These are phyloP conservation scores for Pandemis heparana DNA, from an alignment of 2,888 invertebrate species.

Conservation along the genomic window DNA sequence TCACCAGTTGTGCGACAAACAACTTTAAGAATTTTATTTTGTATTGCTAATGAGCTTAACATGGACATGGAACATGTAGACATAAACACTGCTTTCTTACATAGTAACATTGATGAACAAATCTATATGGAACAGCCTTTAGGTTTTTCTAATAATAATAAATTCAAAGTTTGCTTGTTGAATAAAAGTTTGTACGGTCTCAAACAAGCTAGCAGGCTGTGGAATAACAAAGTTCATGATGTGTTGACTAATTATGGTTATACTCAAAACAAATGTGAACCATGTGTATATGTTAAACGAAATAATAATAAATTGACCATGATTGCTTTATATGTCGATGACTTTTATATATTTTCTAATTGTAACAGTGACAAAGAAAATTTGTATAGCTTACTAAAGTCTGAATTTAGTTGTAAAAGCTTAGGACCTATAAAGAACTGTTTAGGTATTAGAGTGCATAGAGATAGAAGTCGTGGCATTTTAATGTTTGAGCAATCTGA, in stretches of 20 bases:
- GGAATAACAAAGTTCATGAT: slow-evolving; percentile 45
- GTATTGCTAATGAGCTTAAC: slow-evolving; percentile 1
- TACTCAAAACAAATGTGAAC: slow-evolving; percentile 42
- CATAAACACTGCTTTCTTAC: slow-evolving; percentile 46
- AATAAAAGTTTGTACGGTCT: slow-evolving; percentile 48
- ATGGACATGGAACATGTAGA: slow-evolving; percentile 46
- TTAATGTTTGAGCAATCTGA: slow-evolving; percentile 21
- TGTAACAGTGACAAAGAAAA: slow-evolving; percentile 8
- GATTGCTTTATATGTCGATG: slow-evolving; percentile 48
- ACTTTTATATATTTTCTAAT: slow-evolving; percentile 44
- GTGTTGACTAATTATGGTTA: slow-evolving; percentile 39
- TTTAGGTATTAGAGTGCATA: slow-evolving; percentile 20
- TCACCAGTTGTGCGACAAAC: neutral
- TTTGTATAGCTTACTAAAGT: slow-evolving; percentile 12
- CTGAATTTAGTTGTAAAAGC: no score
- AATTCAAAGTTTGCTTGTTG: slow-evolving; percentile 45
- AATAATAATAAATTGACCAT: slow-evolving; percentile 36
- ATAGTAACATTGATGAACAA: slow-evolving; percentile 43
- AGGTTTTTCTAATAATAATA: slow-evolving; percentile 30
- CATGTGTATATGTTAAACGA: slow-evolving; percentile 43
- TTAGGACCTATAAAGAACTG: no score
- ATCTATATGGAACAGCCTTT: slow-evolving; percentile 36
- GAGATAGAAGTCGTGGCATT: slow-evolving; percentile 21
- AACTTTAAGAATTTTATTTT: neutral
- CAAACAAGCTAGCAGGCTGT: slow-evolving; percentile 47